Base-by-base conservation (phyloP, 2,888 invertebrate species). In the Xylocampa areola region DNA sequence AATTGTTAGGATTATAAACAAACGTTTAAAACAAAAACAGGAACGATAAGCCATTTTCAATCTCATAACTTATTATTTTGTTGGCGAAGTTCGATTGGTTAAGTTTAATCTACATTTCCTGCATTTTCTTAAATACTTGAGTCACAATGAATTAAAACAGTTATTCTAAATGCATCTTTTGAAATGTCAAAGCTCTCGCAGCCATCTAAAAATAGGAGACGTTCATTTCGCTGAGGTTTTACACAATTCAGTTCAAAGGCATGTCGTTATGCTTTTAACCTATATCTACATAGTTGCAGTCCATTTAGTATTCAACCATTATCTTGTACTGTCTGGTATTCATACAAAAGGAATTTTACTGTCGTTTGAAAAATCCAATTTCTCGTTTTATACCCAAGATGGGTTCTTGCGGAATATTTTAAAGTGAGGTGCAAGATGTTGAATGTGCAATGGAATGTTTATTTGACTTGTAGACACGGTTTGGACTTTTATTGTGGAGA, bases 291-390 rank as follows among this genome's bases (percentile, higher is more conserved):
- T 48, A 40, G 48, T 49, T 49, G 27, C 14, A 25, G 25, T 47
- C 30, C 50, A 39, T 50, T 73, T 68, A 57, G 57, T 74, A 77
- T 76, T 77, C 77, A 21, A 59, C 49, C 39, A 45, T 35, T 57
- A 55, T 55, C 68, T 50, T 59, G 62, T 64, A 68, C 54, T 63
- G 57, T 39, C 54, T 43, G 54, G 62, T 58, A 68, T 67, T 64
- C 71, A 55, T 53, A 73, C 61, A 59, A 68, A n/a, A 74, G 52
- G 68, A 68, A 60, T 76, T 57, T 69, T 65, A 66, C 54, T 32
- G 58, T 64, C 65, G 70, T 60, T n/a, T 71, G 69, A 75, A 75
- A 79, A 79, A 75, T 79, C 63, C 78, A 73, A 79, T 79, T 79
- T 78, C 53, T 62, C 68, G 57, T 68, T 67, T 75, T 68, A 66